Base-by-base conservation (phyloP, 2,888 invertebrate species). In the Thymelicus sylvestris region DNA sequence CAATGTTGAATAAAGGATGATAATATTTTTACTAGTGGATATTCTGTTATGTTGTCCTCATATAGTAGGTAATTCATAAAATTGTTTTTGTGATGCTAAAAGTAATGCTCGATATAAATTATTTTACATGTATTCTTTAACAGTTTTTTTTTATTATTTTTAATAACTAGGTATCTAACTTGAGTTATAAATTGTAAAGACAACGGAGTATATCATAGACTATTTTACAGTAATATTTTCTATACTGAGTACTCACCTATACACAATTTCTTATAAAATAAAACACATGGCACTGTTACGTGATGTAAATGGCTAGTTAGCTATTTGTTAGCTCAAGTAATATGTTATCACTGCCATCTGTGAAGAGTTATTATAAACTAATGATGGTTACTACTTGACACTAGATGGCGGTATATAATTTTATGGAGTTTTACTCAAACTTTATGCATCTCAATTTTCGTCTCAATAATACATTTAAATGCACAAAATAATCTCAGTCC, bases 401-500 rank as follows among this genome's bases (percentile, higher is more conserved):
- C 78, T 73, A 89, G 88, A 86, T 90, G 86, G 82, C 88, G 84
- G 75, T 79, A 66, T 76, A 65, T 24, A 71, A 83, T 79, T 80
- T 87, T 86, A 57, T 72, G 72, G 71, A 74, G 63, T 72, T 67
- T 66, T 60, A 70, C 70, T 52, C 48, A 10, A 59, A 44, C n/a
- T n/a, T 61, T 66, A 65, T 68, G 65, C 55, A 60, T 70, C 47
- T 38, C 60, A 67, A 59, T 62, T 72, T 74, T 62, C 72, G 71
- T 74, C 75, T 73, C 68, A 77, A 72, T 73, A 73, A 71, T 69
- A 77, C 74, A 84, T 83, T 81, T 91, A 91, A 91, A 91, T 89
- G 90, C 90, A 90, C 81, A 88, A 86, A 86, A 89, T 91, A 92
- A 92, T 92, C 90, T 92, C 92, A 90, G 89, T 91, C 86, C 87